phyloP scores from a whole-genome alignment of 1,140 invertebrate species.

The Euwallacea fornicatus region DNA sequence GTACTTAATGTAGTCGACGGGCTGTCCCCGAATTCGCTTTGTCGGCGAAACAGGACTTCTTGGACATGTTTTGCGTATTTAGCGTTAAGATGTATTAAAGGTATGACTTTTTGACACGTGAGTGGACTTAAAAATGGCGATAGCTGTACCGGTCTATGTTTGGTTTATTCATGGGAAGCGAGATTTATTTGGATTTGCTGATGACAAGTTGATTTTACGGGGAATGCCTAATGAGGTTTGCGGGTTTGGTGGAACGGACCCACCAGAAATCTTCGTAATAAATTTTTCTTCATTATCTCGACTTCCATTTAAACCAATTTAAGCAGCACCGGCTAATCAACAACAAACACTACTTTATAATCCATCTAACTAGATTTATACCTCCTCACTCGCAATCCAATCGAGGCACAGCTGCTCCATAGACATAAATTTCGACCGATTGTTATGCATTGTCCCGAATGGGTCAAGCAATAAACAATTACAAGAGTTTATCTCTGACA shows the following conservation, averaged over 20 bases:
- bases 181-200: too few species aligned
- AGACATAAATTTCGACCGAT: constrained; percentile 27
- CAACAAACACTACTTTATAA: background rate
- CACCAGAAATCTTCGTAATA: too few species aligned
- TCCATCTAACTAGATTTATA: background rate
- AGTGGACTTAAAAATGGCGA: constrained; percentile 13
- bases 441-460: constrained; percentile 31
- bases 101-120: constrained; percentile 34
- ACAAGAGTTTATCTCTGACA: constrained; percentile 30
- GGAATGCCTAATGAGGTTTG: too few species aligned
- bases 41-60: constrained; percentile 30
- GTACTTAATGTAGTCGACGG: background rate
- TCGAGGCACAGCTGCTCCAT: constrained; percentile 20
- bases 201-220: too few species aligned
- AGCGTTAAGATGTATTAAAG: constrained; percentile 19
- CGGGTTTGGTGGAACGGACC: too few species aligned
- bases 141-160: background rate
- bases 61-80: constrained; percentile 34
- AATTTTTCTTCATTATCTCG: too few species aligned
- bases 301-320: too few species aligned
- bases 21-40: constrained; percentile 30
- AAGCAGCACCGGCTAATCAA: background rate
- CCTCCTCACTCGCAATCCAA: background rate
- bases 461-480: constrained; percentile 30
- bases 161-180: too few species aligned